Conservation (phyloP, 2,113 vertebrate species). For the Coptodon bakossiorum region DNA sequence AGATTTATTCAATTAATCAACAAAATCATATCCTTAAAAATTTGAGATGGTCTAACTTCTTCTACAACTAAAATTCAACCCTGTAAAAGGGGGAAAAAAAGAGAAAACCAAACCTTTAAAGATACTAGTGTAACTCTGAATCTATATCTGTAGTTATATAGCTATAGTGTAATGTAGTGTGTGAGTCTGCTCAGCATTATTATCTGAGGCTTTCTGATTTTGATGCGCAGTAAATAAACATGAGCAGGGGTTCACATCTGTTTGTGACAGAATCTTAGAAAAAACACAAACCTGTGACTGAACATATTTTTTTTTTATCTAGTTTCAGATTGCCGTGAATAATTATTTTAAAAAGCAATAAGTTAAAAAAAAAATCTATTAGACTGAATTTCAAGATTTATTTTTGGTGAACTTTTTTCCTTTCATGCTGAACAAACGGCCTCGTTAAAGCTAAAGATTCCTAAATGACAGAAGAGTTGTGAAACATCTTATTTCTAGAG, state of each 20-base stretch:
- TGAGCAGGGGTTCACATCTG: conserved; percentile 20
- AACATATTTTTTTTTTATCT: neutral
- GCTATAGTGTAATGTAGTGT: neutral
- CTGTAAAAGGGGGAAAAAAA: neutral
- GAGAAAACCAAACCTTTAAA: neutral
- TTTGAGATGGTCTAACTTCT: neutral
- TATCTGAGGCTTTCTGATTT: neutral
- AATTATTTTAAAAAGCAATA: neutral
- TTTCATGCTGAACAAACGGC: neutral
- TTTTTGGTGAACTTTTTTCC: neutral
- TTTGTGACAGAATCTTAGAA: conserved; percentile 34
- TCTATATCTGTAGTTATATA: neutral
- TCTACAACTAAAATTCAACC: neutral
- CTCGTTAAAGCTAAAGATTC: neutral
- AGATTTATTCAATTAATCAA: neutral
- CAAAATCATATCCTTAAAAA: neutral
- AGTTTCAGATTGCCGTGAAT: neutral
- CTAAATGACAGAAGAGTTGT: neutral
- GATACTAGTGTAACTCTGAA: fast-evolving
- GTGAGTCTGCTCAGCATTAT: neutral
- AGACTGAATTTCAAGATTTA: neutral
- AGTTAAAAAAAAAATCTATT: fast-evolving
- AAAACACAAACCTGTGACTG: neutral
- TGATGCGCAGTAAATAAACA: neutral
- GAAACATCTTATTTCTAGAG: neutral